Conservation (phyloP, 2,797 vertebrate genomes). For the Peromyscus attwateri region DNA sequence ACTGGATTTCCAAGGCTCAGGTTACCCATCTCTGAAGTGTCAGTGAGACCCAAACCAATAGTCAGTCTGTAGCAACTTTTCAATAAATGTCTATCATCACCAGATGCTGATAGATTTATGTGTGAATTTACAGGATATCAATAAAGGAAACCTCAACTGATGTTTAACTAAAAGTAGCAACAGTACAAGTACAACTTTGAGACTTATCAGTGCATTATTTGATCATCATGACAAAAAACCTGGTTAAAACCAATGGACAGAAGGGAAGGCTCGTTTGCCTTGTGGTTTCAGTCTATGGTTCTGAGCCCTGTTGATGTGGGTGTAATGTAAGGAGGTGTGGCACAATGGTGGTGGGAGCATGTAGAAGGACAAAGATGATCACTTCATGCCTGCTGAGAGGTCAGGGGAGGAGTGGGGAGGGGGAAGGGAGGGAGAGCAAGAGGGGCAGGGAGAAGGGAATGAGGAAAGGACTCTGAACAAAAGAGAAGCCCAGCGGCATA, state of each 20-base stretch:
- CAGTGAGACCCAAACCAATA: background rate
- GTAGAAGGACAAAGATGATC: background rate
- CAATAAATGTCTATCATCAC: background rate
- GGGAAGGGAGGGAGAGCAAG: background rate
- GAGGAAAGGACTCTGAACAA: background rate
- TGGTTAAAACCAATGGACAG: background rate
- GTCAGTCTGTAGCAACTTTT: background rate
- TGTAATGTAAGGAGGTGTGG: background rate
- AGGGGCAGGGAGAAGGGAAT: background rate
- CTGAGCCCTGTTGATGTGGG: background rate
- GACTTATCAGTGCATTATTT: background rate
- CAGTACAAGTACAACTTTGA: background rate
- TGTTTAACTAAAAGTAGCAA: background rate
- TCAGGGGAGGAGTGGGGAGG: rapidly evolving
- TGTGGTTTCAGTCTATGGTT: too few relatives aligned
- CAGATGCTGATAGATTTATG: background rate
- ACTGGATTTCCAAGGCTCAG: background rate
- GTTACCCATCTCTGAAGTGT: background rate
- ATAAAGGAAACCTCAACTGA: background rate
- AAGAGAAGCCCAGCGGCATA: background rate
- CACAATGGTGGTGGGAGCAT: background rate
- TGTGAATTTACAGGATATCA: background rate
- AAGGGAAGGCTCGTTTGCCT: background rate
- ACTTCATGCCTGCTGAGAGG: background rate
- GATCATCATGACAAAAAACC: background rate